Evolutionary conservation across 1,140 invertebrate genomes (phyloP), one percentile per base, ranked within the genome.

Genomic region (Caenorhabditis inopinata): DNA sequence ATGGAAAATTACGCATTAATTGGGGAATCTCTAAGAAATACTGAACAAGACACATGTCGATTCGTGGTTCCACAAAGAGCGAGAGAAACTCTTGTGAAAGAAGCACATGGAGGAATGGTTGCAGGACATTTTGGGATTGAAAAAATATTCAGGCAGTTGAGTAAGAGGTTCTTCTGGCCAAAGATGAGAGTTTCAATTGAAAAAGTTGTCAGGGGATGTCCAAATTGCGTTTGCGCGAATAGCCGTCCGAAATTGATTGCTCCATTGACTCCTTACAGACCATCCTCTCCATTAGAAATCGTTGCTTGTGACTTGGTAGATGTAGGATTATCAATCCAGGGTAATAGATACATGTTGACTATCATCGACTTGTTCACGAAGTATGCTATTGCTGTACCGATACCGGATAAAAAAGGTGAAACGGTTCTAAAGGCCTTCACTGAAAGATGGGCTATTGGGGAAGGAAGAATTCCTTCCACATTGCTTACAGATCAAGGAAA

Each of bases 301-400:
- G 77, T 79, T 1, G 58, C 49, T 21, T 35, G 62, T 21, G 77
- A 79, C 18, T 14, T 79, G 2, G n/a, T 79, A 5, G 77, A 79
- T 38, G n/a, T 79, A 38, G 77, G 77, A 16, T 9, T 23, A 16
- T 58, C 51, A 12, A 73, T 25, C 12, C n/a, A 18, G 9, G 77
- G 77, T 0, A 79, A 79, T 47, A 1, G 77, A n/a, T 79, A 79
- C 53, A 16, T 79, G 6, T 32, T 79, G 3, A 45, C 51, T 0
- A 35, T 79, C 3, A 73, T 79, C n/a, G 77, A 79, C 29, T 51
- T 38, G 2, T 79, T 79, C 27, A 68, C 53, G 1, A 79, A 79
- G n/a, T 79, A 29, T 6, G 77, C 7, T 12, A 38, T 6, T 2
- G 77, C 77, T 0, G 27, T 45, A 18, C 51, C 51, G n/a, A 68